Conservation (phyloP, 2,113 vertebrate species). For the Casuarius casuarius region DNA sequence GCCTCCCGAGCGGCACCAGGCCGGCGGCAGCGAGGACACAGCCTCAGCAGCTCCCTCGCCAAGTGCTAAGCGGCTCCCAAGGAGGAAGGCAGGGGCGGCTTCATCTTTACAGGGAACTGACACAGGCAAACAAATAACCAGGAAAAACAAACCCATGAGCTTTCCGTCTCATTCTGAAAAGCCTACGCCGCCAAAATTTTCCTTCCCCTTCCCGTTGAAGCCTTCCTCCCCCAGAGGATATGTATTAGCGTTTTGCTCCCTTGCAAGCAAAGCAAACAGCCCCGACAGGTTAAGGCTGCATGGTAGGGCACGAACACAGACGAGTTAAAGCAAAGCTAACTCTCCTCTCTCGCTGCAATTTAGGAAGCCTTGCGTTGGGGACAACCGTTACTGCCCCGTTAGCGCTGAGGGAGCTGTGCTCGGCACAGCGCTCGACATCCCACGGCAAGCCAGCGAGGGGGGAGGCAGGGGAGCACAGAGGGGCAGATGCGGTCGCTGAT, state of each 20-base stretch:
- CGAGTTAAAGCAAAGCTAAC: background rate
- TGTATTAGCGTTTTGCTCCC: background rate
- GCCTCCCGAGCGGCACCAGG: background rate
- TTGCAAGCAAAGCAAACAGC: background rate
- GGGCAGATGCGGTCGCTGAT: background rate
- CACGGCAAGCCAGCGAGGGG: fast-evolving
- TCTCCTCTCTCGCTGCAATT: background rate
- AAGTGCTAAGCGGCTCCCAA: background rate
- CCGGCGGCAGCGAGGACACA: background rate
- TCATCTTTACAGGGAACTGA: background rate
- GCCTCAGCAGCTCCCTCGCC: background rate
- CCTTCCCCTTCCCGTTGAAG: background rate
- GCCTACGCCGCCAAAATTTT: background rate
- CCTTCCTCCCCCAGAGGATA: background rate
- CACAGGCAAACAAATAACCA: background rate
- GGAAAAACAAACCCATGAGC: background rate
- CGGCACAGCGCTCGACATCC: background rate
- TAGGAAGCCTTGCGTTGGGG: background rate
- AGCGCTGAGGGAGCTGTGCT: background rate
- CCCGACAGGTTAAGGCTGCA: background rate
- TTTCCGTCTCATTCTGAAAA: background rate
- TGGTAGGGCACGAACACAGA: fast-evolving
- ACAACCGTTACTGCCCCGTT: background rate
- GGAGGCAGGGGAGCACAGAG: background rate
- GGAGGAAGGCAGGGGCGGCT: background rate